Base-by-base conservation (phyloP, 1,140 invertebrate species). In the Diabrotica undecimpunctata region DNA sequence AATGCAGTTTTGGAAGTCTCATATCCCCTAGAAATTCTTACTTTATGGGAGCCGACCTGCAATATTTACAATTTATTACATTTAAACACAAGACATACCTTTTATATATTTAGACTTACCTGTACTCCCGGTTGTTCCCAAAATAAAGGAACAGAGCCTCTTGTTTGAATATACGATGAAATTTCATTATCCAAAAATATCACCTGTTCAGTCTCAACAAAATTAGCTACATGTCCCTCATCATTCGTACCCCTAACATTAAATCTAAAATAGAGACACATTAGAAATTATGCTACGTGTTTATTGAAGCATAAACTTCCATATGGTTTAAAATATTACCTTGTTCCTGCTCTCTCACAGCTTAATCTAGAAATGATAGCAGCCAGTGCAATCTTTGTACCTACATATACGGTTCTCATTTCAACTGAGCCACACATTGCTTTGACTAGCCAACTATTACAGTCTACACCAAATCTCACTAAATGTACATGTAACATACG, bases 81-180 rank as follows among this genome's bases (percentile, higher is more conserved):
- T 25, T 25, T 25, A 25, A 25, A 25, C 4, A 4, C 25, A 25
- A 25, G 1, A 25, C 25, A 2, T 25, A 25, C 25, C 25, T 25
- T 25, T 25, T 25, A 25, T 25, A 25, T 25, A 25, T 46, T 8
- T 46, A 4, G 41, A 46, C 41, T 52, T 79, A 88, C 88, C 81
- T 99, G 96, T 11, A 99, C 89, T n/a, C 97, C 97, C 0, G 97
- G 96, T 77, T 99, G 97, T 79, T 99, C 97, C 95, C 97, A 99
- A 81, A 99, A 99, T 8, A 99, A 80, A 5, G 97, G 97, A 7
- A 99, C 95, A 0, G 96, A 99, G 0, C 97, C 97, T 71, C 97
- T 85, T 0, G 94, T 98, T 79, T 94, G 92, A 6, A 95, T 78
- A 75, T 90, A 93, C 9, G 92, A 93, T 5, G 90, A 86, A 1